Evolutionary conservation across 64 coral and sea anemone species (phyloP), one percentile per base, ranked within the genome.

Genomic region (Catalaphyllia jardinei): DNA sequence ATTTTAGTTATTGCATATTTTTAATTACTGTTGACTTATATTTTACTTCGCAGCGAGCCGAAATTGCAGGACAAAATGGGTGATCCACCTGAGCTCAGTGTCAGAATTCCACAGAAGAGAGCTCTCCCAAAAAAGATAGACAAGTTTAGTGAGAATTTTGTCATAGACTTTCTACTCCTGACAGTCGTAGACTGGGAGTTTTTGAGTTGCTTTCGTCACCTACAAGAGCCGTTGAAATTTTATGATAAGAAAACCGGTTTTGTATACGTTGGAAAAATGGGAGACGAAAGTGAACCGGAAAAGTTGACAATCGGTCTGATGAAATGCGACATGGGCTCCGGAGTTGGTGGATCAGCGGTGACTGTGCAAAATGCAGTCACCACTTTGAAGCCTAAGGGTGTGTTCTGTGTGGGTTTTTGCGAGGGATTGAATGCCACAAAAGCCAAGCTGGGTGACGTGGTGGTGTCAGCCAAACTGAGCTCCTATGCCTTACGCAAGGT

Each of bases 221-320:
- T 82, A 50, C 9, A n/a, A 69, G 10, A 82, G 49, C 18, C 20
- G n/a, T 63, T 15, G 19, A 17, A 12, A 15, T 59, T 19, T 25
- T 60, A 82, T n/a, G 17, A 62, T 15, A 60, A 13, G 61, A 4
- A 14, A 20, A 54, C 62, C 31, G 79, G 52, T 4, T 11, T 31
- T 30, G 79, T 82, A 9, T 82, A 82, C 27, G 28, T 82, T 46
- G 79, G 79, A 10, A 17, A 82, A 39, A 82, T 82, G 25, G 79
- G 79, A 31, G 61, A 52, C 20, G 79, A 15, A 18, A 31, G 2
- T 20, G 35, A 77, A 49, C 10, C 15, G 25, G 7, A 42, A 19
- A 50, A 42, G 31, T 33, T 31, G 29, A 77, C 49, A 77, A 18
- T 82, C 27, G 79, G 54, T 29, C 24, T 82, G 27, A 62, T 62